Base-by-base conservation (phyloP, 2,113 vertebrate species). In the Progne subis region DNA sequence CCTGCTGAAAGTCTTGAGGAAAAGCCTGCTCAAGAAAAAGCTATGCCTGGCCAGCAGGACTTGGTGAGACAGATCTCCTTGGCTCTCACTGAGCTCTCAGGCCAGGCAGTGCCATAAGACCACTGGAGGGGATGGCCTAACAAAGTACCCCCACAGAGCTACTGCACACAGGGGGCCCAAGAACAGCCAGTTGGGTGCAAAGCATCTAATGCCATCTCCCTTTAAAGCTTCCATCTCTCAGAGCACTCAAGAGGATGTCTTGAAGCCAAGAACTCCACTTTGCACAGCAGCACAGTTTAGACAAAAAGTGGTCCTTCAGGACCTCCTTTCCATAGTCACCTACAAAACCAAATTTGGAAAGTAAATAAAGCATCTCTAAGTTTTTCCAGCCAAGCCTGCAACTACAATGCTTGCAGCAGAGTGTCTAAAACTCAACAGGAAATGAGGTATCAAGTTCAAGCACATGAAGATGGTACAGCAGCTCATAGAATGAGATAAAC, bases 361-460 rank as follows among this genome's bases (percentile, higher is more conserved):
- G 59, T 64, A 91, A 84, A 87, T 69, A 53, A 82, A 84, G 77
- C 47, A 44, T 7, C 32, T 88, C 17, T 50, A 47, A 72, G 49
- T 68, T 68, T 87, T 63, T 79, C 49, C 41, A 90, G 70, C 18
- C 67, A 87, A 90, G 67, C 19, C 37, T 69, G 53, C 72, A 94
- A 56, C 21, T 67, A 47, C 75, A 70, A 90, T 34, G 18, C 50
- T 78, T 82, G 34, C 41, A 84, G 31, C 53, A 82, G 90, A 59
- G 60, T 74, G 26, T 47, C 52, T 70, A 84, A 95, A 92, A 78
- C 47, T 26, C 41, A 94, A 26, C 56, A 90, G 61, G 61, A 92
- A 92, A 78, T 52, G 16, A 93, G 43, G 37, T 86, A 68, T 41
- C 52, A 47, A 88, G 72, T 83, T 94, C 56, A 92, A 71, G 77